These are phyloP conservation scores for Origma solitaria DNA, from an alignment of 2,113 vertebrate genomes.

Conservation along the genomic window DNA sequence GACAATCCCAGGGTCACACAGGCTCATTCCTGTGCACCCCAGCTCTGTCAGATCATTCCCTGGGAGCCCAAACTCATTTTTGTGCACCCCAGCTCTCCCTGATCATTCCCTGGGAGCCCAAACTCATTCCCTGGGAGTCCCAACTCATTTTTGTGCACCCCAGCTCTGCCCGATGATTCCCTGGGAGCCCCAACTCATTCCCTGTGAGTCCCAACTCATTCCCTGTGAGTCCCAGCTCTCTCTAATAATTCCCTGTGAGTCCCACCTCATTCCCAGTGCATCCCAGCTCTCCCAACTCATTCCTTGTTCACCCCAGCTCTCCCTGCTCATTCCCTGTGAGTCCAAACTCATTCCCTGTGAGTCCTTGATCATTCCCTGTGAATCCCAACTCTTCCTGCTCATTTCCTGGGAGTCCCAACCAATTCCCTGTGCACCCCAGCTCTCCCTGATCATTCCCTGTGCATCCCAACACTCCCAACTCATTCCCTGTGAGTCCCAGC, in stretches of 20 bases:
- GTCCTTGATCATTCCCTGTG: too few species aligned
- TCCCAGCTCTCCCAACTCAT: background rate
- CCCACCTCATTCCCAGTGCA: too few species aligned
- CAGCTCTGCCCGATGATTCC: background rate
- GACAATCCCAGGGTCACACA: too few species aligned
- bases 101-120: background rate
- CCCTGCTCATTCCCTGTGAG: background rate
- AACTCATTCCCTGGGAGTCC: background rate
- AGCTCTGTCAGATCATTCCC: too few species aligned
- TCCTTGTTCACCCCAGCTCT: background rate
- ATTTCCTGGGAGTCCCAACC: background rate
- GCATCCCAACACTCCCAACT: rapidly evolving
- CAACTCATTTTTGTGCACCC: too few species aligned
- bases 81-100: too few species aligned
- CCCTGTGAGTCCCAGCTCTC: background rate
- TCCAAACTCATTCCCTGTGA: background rate
- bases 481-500: rapidly evolving
- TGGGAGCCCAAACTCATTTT: background rate
- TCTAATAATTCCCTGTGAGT: background rate
- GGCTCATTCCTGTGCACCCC: background rate
- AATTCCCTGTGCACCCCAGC: too few species aligned
- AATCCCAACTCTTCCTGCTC: rapidly evolving
- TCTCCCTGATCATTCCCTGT: too few species aligned
- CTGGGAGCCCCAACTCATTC: background rate
- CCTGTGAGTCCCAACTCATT: background rate